These are phyloP conservation scores for Eupithecia inturbata DNA, from an alignment of 2,888 invertebrate species.

Conservation along the genomic window DNA sequence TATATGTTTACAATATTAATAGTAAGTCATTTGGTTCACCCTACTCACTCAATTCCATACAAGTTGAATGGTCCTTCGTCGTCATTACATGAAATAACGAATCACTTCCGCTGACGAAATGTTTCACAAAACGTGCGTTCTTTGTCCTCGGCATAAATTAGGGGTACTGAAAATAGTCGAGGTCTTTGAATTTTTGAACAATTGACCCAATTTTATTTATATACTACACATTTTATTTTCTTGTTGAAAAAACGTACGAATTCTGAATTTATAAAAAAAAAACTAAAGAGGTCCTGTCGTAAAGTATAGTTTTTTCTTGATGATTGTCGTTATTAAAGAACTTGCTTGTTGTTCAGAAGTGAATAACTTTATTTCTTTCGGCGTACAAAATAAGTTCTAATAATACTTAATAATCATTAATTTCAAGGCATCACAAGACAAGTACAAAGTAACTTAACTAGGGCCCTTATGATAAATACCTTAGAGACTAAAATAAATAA, in stretches of 20 bases:
- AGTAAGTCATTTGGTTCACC: neutral
- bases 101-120: conserved; percentile 72
- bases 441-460: too few relatives aligned
- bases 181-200: neutral
- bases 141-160: conserved; percentile 20
- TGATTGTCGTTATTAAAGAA: neutral
- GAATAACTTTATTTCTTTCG: too few relatives aligned
- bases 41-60: conserved; percentile 31
- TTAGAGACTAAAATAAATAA: too few relatives aligned
- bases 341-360: neutral
- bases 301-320: neutral
- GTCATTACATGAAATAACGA: conserved; percentile 63
- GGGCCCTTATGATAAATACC: too few relatives aligned
- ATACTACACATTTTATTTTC: too few relatives aligned
- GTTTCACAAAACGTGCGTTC: conserved; percentile 53
- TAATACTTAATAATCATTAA: too few relatives aligned
- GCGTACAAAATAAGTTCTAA: too few relatives aligned
- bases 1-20: neutral
- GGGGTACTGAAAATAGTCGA: conserved; percentile 12
- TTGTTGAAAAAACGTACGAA: neutral
- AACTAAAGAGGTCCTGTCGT: neutral
- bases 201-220: neutral
- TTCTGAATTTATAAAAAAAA: neutral
- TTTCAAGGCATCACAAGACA: too few relatives aligned
- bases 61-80: conserved; percentile 40